Conservation (phyloP, 2,113 vertebrate species). For the Raphicerus campestris region DNA sequence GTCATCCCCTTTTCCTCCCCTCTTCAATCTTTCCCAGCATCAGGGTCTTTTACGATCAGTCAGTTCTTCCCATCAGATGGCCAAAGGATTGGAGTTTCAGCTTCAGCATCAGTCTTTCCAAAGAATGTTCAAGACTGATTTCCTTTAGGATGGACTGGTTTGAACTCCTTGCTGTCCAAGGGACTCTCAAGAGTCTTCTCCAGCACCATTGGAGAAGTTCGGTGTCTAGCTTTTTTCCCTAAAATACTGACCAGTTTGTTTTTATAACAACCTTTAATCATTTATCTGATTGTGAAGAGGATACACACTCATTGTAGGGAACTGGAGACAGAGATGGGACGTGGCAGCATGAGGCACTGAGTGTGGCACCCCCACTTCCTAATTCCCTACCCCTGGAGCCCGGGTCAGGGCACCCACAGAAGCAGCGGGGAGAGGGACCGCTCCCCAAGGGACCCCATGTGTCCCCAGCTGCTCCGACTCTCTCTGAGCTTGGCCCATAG, state of each 20-base stretch:
- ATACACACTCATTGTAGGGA: accelerated
- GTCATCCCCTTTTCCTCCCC: background rate
- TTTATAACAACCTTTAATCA: background rate
- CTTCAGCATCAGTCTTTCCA: background rate
- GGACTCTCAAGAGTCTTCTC: background rate
- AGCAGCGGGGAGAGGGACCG: too few relatives aligned
- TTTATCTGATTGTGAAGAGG: background rate
- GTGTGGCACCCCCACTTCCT: background rate
- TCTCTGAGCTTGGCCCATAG: background rate
- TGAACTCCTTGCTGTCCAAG: background rate
- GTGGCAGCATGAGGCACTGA: accelerated
- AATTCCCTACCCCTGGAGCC: background rate
- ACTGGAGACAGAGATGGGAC: too few relatives aligned
- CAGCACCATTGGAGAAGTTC: background rate
- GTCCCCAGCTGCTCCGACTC: accelerated
- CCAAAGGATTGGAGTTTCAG: background rate
- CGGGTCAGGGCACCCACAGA: accelerated
- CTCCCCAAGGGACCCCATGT: accelerated
- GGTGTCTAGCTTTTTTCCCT: background rate
- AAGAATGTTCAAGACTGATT: background rate
- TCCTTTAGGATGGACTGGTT: background rate
- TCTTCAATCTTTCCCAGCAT: background rate
- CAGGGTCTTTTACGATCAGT: background rate
- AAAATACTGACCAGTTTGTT: background rate
- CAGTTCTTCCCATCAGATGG: background rate